Base-by-base conservation (phyloP, 2,797 vertebrate genomes). In the Brotula barbata region DNA sequence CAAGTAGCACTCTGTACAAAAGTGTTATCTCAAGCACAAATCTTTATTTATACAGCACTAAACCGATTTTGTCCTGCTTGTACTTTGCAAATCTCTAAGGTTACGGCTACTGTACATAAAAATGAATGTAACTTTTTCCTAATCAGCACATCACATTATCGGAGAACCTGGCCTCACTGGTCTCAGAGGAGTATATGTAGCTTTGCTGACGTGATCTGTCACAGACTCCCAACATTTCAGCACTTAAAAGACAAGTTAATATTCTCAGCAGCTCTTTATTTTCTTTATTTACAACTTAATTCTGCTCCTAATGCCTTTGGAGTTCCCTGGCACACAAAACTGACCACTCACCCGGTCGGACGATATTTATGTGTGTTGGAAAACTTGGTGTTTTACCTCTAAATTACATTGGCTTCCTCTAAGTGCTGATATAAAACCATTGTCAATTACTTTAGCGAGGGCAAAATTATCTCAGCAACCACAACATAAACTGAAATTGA, bases 241-340 rank as follows among this genome's bases (percentile, higher is more conserved):
- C 34, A 47, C 59, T 37, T 52, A 25, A 64, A 64, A 69, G 50
- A 65, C 52, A 69, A 36, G 52, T 65, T 65, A 41, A 58, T 66
- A 47, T 13, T 49, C 43, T 58, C 28, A 19, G 42, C 62, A 39
- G 55, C 61, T 36, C 31, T 65, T 60, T 33, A 31, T 41, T 19
- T 42, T 50, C 41, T 45, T 57, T 74, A 56, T 69, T 65, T 61
- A 69, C 56, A 60, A 40, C 51, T 59, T 74, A 28, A 57, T 74
- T 42, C 23, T 46, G 16, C 37, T 50, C 39, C 28, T 64, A 64
- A 68, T 50, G 44, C 50, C 52, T 55, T 59, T 50, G 14, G 57
- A 58, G 47, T 59, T 61, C 47, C 42, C 50, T 25, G 56, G 25
- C 39, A 60, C 65, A 43, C 45, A 34, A 46, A 40, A 17, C 15